Conservation (phyloP, 2,888 invertebrate species). For the Limenitis arthemis region DNA sequence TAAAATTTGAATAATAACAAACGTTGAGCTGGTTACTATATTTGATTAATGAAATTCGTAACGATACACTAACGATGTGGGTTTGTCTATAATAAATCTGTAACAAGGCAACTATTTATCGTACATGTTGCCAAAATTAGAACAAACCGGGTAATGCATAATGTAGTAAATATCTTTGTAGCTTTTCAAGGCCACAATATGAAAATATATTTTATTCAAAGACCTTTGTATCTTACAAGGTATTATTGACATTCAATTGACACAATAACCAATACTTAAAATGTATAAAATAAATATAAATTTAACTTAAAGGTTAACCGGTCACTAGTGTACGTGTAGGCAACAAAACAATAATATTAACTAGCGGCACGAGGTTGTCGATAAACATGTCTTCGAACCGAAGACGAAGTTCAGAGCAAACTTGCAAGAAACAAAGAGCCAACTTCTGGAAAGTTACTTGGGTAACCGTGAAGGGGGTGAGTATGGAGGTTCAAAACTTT, state of each 20-base stretch:
- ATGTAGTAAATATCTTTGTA: no score
- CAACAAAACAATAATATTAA: constrained; percentile 21
- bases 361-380: constrained; percentile 31
- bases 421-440: constrained; percentile 57
- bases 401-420: constrained; percentile 49
- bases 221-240: no score
- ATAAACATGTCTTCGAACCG: constrained; percentile 51
- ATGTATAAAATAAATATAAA: constrained; percentile 4
- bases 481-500: constrained; percentile 55
- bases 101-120: constrained; percentile 1
- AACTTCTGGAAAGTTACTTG: constrained; percentile 56
- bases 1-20: constrained; percentile 31
- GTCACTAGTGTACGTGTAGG: constrained; percentile 7
- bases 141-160: neutral
- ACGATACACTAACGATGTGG: neutral
- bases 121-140: constrained; percentile 6
- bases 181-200: no score
- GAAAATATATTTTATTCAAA: no score
- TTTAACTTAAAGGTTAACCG: constrained; percentile 9
- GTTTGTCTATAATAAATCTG: constrained; percentile 10
- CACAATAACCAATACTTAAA: neutral
- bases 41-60: constrained; percentile 13
- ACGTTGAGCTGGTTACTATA: constrained; percentile 10
- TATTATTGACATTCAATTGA: neutral
- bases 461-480: constrained; percentile 37